A percentile compares a stretch with the other conserved stretches of the same genome.
Evolutionary conservation across 1,140 invertebrate species (phyloP).

Genomic region (Phymastichus coffea): DNA sequence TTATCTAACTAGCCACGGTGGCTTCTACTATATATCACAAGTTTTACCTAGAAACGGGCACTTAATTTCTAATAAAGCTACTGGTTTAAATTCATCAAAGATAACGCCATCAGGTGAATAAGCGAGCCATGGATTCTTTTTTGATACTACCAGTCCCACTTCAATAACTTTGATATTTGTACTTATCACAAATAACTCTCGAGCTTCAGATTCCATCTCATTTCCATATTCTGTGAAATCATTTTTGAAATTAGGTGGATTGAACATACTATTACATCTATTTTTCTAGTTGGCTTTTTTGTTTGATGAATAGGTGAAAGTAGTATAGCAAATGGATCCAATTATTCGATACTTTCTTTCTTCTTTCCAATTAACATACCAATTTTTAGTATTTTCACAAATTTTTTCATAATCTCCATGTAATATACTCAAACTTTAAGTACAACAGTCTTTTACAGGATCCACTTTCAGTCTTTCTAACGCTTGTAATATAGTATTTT

Average conservation of each 20-base stretch:
- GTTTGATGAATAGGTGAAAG: slow-evolving; percentile 12
- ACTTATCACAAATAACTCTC: neutral
- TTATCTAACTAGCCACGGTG: neutral
- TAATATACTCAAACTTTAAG: neutral
- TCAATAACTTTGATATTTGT: neutral
- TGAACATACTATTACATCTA: neutral
- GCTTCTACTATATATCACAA: neutral
- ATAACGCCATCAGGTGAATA: slow-evolving; percentile 19
- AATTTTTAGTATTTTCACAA: neutral
- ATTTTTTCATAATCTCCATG: neutral
- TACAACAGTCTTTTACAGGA: neutral
- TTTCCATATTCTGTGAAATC: slow-evolving; percentile 1
- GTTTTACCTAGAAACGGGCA: slow-evolving; percentile 4
- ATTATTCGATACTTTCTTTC: slow-evolving; percentile 15
- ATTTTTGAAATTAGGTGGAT: neutral
- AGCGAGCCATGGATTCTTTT: slow-evolving; percentile 10
- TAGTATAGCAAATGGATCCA: neutral
- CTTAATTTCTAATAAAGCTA: slow-evolving; percentile 11
- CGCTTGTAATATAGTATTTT: neutral
- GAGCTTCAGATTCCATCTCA: neutral
- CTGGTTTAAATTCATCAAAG: slow-evolving; percentile 13
- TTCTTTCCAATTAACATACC: slow-evolving; percentile 8
- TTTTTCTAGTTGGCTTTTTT: slow-evolving; percentile 18
- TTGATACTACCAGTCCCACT: slow-evolving; percentile 5
- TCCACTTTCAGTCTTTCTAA: neutral